A percentile compares a stretch with the other conserved stretches of the same genome.
These are phyloP conservation scores for Leptinotarsa defecta DNA, from an alignment of 1,140 invertebrate genomes.

Conservation along the genomic window DNA sequence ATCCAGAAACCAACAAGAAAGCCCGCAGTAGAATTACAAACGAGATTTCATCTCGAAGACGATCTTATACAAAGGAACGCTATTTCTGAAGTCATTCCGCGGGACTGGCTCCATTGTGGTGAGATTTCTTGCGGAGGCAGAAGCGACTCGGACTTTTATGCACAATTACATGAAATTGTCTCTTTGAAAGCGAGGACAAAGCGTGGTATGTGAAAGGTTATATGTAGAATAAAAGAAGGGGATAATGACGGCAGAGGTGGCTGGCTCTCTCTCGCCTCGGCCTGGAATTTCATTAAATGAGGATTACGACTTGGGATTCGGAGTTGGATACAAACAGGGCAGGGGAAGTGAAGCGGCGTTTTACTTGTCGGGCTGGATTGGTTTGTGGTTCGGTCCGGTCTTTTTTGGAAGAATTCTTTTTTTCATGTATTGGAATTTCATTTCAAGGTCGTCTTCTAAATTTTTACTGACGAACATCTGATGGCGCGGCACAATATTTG, in stretches of 20 bases:
- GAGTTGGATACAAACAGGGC: background rate
- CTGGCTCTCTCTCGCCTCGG: constrained; percentile 37
- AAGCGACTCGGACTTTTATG: constrained; percentile 46
- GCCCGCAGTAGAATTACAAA: constrained; percentile 35
- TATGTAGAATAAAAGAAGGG: constrained; percentile 55
- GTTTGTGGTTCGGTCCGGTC: background rate
- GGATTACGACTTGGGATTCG: constrained; percentile 44
- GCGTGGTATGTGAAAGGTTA: constrained; percentile 53
- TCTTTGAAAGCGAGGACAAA: constrained; percentile 49
- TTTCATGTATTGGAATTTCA: too few relatives aligned
- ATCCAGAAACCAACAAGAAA: constrained; percentile 10
- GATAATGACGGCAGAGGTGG: constrained; percentile 50
- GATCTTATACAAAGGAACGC: constrained; percentile 39
- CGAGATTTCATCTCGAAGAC: constrained; percentile 34
- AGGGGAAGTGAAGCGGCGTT: background rate
- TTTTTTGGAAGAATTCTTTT: too few relatives aligned
- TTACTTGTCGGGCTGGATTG: background rate
- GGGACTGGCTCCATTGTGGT: constrained; percentile 44
- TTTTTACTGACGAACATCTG: too few relatives aligned
- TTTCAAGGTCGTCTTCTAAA: too few relatives aligned
- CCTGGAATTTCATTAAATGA: constrained; percentile 56
- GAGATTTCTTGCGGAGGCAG: constrained; percentile 31
- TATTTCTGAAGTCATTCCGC: constrained; percentile 50
- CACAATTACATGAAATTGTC: constrained; percentile 52
- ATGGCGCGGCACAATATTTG: too few relatives aligned